Evolutionary conservation across 2,113 vertebrate genomes (phyloP).

Genomic region (Formicarius rufipectus): DNA sequence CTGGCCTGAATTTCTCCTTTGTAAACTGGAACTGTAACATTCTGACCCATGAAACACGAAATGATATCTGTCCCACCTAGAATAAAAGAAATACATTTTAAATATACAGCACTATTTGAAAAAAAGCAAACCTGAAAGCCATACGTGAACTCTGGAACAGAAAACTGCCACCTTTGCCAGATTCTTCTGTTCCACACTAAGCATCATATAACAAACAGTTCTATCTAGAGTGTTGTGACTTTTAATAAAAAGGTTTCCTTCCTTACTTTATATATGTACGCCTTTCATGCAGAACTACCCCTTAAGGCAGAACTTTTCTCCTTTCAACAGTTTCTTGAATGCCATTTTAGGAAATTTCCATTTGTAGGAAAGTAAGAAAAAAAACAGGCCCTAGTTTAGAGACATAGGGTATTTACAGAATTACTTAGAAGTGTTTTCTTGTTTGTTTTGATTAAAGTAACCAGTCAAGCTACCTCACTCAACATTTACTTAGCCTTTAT

Average conservation of each 20-base stretch:
- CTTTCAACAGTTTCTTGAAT: not conserved
- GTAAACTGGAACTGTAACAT: slow-evolving; percentile 87
- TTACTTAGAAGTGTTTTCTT: not conserved
- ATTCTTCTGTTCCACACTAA: not conserved
- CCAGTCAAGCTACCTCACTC: not conserved
- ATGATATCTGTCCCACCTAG: slow-evolving; percentile 96
- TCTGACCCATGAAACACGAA: slow-evolving; percentile 97
- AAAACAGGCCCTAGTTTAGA: not conserved
- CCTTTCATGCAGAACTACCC: not conserved
- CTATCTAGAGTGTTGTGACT: not conserved
- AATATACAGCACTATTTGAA: not conserved
- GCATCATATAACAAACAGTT: not conserved
- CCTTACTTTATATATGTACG: not conserved
- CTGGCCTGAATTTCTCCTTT: slow-evolving; percentile 94
- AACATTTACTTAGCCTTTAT: not conserved
- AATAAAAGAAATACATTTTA: not conserved
- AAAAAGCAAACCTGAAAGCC: not conserved
- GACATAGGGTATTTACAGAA: not conserved
- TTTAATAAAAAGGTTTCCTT: not conserved
- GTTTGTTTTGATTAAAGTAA: not conserved
- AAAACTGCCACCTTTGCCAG: not conserved
- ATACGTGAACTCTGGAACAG: not conserved
- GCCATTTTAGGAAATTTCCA: not conserved
- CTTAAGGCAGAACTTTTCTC: not conserved
- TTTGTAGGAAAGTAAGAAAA: not conserved